Conservation (phyloP, 1,140 invertebrate species). For the Grapholita molesta region DNA sequence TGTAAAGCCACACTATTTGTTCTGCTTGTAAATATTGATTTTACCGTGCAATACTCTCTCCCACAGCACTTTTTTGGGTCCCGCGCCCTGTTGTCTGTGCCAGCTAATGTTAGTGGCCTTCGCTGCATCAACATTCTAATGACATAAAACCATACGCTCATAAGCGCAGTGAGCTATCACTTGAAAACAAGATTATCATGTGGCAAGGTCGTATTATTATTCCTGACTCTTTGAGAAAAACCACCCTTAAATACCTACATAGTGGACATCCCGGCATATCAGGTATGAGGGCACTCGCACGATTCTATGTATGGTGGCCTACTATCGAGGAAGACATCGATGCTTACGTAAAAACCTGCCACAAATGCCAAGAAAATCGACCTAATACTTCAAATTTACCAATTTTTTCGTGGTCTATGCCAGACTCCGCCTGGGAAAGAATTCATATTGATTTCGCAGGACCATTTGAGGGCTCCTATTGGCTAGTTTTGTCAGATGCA, state of each 20-base stretch:
- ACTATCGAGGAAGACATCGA: slow-evolving; percentile 63
- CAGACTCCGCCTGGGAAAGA: background rate
- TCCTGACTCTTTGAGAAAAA: slow-evolving; percentile 30
- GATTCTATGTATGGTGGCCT: slow-evolving; percentile 65
- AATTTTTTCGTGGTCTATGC: background rate
- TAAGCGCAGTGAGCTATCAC: background rate
- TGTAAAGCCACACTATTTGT: too few relatives aligned
- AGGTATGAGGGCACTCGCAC: slow-evolving; percentile 60
- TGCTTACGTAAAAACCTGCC: background rate
- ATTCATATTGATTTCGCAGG: background rate
- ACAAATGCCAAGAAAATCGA: background rate
- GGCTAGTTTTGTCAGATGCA: background rate
- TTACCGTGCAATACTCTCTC: too few relatives aligned
- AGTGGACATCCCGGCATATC: slow-evolving; percentile 63
- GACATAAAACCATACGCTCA: background rate
- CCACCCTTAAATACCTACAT: slow-evolving; percentile 54
- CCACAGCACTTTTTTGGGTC: too few relatives aligned
- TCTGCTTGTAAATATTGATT: too few relatives aligned
- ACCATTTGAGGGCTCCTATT: background rate
- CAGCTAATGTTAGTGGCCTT: too few relatives aligned
- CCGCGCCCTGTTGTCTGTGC: too few relatives aligned
- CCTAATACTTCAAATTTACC: background rate
- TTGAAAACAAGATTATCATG: background rate
- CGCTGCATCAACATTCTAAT: background rate
- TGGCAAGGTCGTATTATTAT: slow-evolving; percentile 32